Conservation (phyloP, 2,888 invertebrate genomes). For the Drosophila pseudotakahashii region DNA sequence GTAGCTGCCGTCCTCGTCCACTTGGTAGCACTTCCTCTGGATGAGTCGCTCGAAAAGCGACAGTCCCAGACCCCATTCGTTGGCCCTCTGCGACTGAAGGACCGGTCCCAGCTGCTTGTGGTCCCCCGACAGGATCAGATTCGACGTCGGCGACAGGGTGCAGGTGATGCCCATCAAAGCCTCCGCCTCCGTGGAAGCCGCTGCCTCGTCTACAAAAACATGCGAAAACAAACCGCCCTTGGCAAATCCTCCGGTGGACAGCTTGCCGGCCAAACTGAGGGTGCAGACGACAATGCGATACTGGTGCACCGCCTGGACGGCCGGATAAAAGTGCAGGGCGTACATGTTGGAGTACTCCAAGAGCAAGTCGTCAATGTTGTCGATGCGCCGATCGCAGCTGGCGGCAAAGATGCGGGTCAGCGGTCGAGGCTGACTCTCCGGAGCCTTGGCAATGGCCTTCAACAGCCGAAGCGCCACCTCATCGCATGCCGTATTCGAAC, state of each 20-base stretch:
- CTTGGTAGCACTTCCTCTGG: constrained; percentile 84
- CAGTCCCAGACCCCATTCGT: constrained; percentile 67
- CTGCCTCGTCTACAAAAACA: constrained; percentile 91
- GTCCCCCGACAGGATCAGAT: constrained; percentile 89
- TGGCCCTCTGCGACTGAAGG: constrained; percentile 83
- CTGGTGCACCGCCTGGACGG: constrained; percentile 84
- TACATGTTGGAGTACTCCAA: constrained; percentile 84
- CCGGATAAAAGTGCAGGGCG: constrained; percentile 82
- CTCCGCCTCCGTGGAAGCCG: constrained; percentile 90
- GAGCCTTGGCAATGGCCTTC: constrained; percentile 60
- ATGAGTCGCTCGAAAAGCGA: constrained; percentile 90
- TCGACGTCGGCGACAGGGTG: constrained; percentile 80
- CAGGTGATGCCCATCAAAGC: constrained; percentile 86
- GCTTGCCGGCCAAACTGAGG: constrained; percentile 85
- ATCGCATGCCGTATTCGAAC: constrained; percentile 90
- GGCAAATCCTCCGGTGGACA: constrained; percentile 84
- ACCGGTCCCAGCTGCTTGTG: constrained; percentile 90
- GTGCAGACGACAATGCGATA: constrained; percentile 88
- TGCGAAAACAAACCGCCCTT: constrained; percentile 85
- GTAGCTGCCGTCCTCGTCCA: constrained; percentile 69
- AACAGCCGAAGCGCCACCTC: constrained; percentile 86
- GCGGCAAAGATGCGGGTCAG: constrained; percentile 85
- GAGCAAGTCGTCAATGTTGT: constrained; percentile 80
- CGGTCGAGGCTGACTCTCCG: constrained; percentile 48
- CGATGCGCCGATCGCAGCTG: constrained; percentile 81